Percentiles rank a stretch among this genome's conserved stretches.
phyloP scores from a whole-genome alignment of 2,888 invertebrate genomes.

The Steromphala cineraria region DNA sequence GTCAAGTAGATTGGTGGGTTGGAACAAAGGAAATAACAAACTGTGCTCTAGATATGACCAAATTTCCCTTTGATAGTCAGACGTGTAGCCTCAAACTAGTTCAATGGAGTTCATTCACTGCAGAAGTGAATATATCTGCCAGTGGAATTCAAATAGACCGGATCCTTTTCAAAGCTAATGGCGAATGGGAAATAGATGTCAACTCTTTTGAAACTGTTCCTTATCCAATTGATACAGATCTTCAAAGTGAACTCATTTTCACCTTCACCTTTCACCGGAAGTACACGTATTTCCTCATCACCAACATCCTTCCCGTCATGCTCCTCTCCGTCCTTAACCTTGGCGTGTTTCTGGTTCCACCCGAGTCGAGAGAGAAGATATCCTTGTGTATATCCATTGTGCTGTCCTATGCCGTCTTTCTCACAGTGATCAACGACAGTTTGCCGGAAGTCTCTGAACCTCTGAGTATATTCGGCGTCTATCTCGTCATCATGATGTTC shows the following conservation, averaged over 20 bases:
- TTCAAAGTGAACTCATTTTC: not conserved
- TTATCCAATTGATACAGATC: not conserved
- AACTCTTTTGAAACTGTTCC: not conserved
- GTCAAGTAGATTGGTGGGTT: not conserved
- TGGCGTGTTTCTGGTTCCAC: constrained; percentile 27
- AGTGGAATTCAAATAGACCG: not conserved
- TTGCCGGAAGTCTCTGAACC: constrained; percentile 27
- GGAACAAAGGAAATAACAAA: not conserved
- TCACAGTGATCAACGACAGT: constrained; percentile 14
- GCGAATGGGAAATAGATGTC: not conserved
- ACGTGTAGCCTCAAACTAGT: not conserved
- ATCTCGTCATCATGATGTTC: constrained; percentile 17
- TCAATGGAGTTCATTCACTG: not conserved
- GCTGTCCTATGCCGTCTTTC: constrained; percentile 24
- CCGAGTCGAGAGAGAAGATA: constrained; percentile 28
- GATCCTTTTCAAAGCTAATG: not conserved
- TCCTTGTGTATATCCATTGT: constrained; percentile 25
- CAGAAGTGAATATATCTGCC: not conserved
- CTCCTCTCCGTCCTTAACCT: constrained; percentile 23
- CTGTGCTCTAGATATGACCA: not conserved
- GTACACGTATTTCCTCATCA: constrained; percentile 15
- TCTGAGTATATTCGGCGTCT: constrained; percentile 15
- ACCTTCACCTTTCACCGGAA: not conserved
- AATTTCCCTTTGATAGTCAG: constrained; percentile 19
- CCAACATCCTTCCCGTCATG: constrained; percentile 26